Conservation (phyloP, 1,140 invertebrate species). For the Parapsyche elsis region DNA sequence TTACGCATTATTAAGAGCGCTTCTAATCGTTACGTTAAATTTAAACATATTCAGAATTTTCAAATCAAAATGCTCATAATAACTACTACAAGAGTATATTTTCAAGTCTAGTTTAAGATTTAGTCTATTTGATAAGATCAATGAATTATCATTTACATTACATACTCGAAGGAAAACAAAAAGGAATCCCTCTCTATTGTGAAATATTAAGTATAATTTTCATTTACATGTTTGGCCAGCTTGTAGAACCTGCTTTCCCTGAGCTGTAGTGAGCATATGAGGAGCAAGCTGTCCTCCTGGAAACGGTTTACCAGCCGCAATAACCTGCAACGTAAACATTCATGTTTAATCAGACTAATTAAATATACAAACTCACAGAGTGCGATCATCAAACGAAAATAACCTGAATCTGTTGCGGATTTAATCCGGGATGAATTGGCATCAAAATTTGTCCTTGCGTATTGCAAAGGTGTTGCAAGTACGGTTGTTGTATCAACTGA, state of each 20-base stretch:
- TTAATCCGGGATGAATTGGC: constrained; percentile 81
- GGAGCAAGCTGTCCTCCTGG: constrained; percentile 80
- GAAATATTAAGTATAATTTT: too few relatives aligned
- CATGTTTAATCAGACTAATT: neutral
- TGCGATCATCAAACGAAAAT: constrained; percentile 1
- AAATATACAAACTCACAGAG: neutral
- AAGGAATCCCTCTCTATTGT: too few relatives aligned
- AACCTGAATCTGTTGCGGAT: constrained; percentile 83
- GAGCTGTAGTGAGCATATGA: constrained; percentile 81
- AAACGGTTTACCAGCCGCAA: constrained; percentile 83
- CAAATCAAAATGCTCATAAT: too few relatives aligned
- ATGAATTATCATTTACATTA: neutral
- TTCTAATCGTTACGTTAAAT: neutral
- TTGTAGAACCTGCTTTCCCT: constrained; percentile 75
- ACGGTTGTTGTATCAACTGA: constrained; percentile 87
- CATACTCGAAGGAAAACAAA: too few relatives aligned
- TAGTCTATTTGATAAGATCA: too few relatives aligned
- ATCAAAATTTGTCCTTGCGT: constrained; percentile 79
- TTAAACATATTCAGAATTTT: too few relatives aligned
- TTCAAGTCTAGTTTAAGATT: too few relatives aligned
- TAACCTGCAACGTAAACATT: constrained; percentile 69
- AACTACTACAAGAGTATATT: too few relatives aligned
- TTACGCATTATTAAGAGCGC: neutral
- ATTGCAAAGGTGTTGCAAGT: constrained; percentile 84
- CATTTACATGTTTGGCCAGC: constrained; percentile 68